These are phyloP conservation scores for Lophius piscatorius DNA, from an alignment of 2,113 vertebrate species.

Conservation along the genomic window DNA sequence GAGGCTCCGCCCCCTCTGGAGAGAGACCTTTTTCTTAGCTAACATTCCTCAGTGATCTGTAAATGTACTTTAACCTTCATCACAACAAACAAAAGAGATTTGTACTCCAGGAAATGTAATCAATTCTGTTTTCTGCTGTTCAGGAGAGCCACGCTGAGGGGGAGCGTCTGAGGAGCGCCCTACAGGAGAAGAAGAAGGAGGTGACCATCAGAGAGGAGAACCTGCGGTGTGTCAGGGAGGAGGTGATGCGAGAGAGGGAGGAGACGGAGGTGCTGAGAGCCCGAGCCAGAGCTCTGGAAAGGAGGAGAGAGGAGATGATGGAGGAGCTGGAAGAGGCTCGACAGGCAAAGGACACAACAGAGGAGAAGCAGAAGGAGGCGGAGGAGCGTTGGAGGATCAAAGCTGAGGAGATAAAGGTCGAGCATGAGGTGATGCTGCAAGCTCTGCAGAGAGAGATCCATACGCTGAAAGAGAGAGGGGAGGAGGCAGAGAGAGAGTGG, in stretches of 20 bases:
- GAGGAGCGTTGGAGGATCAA: constrained; percentile 35
- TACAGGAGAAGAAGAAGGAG: constrained; percentile 60
- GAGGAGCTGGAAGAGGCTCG: constrained; percentile 29
- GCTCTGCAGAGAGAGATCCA: constrained; percentile 6
- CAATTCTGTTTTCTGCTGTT: not conserved
- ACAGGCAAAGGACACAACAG: not conserved
- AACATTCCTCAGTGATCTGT: too few species aligned
- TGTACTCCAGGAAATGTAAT: too few species aligned
- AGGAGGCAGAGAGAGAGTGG: constrained; percentile 19
- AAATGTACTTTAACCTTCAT: too few species aligned
- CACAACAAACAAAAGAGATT: too few species aligned
- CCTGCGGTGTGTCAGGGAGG: constrained; percentile 8
- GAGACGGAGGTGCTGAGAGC: constrained; percentile 55
- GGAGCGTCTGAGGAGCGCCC: constrained; percentile 55
- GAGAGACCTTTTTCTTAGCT: too few species aligned
- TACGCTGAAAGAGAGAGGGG: constrained; percentile 1
- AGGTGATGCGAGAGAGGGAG: constrained; percentile 33
- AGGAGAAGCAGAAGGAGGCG: constrained; percentile 10
- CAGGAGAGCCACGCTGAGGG: constrained; percentile 71
- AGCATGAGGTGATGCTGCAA: constrained; percentile 18
- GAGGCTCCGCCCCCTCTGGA: too few species aligned
- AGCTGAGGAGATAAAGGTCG: constrained; percentile 22
- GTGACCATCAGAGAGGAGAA: constrained; percentile 47
- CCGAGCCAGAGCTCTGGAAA: constrained; percentile 52
- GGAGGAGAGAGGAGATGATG: constrained; percentile 39